phyloP scores from a whole-genome alignment of 2,797 vertebrate species.

The Tachyglossus aculeatus region DNA sequence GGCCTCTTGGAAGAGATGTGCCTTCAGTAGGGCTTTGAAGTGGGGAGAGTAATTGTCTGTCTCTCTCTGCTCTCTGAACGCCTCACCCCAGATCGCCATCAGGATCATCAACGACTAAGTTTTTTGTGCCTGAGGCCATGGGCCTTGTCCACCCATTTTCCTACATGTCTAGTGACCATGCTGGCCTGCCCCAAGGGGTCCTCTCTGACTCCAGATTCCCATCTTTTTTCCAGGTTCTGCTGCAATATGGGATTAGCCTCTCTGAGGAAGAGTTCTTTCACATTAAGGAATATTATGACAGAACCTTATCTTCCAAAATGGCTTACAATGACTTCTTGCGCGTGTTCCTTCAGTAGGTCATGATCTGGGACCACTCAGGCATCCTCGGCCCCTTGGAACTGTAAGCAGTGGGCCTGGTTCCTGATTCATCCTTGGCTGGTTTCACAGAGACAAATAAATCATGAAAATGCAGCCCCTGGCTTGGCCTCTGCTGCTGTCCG shows the following conservation, averaged over 20 bases:
- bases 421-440: slow-evolving; percentile 35
- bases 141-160: neutral
- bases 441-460: slow-evolving; percentile 34
- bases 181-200: neutral
- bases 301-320: slow-evolving; percentile 71
- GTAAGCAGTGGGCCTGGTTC: slow-evolving; percentile 21
- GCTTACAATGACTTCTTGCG: slow-evolving; percentile 80
- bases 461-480: neutral
- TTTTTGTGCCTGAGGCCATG: rapidly evolving
- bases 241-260: slow-evolving; percentile 65
- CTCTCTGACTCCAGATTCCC: neutral
- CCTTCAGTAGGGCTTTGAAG: no score
- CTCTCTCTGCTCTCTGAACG: no score
- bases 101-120: no score
- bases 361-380: rapidly evolving
- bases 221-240: slow-evolving; percentile 69
- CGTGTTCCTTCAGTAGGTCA: slow-evolving; percentile 71
- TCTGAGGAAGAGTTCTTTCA: slow-evolving; percentile 79
- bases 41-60: no score
- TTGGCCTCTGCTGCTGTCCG: no score
- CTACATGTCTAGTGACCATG: rapidly evolving
- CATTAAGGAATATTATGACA: slow-evolving; percentile 77
- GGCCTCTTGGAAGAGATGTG: no score
- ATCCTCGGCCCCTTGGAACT: neutral
- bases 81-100: neutral